Base-by-base conservation (phyloP, 1,140 invertebrate genomes). In the Holcopasites calliopsidis region DNA sequence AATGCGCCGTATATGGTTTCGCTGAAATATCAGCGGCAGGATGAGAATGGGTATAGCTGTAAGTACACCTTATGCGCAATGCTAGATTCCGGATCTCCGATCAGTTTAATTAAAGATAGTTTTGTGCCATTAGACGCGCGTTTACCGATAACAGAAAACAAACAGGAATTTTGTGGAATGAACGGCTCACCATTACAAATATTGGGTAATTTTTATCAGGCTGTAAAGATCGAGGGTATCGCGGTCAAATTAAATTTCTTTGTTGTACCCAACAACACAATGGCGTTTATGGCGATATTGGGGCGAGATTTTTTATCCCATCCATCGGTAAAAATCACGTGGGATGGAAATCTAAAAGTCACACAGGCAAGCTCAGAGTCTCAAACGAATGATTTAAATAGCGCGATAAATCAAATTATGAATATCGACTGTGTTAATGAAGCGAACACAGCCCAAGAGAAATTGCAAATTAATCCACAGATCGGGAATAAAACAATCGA, bases 61-160 rank as follows among this genome's bases (percentile, higher is more conserved):
- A 26, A 52, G 23, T 52, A 52, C 11, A 0, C 49, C 5, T 5
- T 52, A 4, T 8, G 7, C 23, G 49, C 49, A 3, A 64, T 64
- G n/a, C 6, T 64, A 7, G 61, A 64, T 49, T 64, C 28, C 4
- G 61, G 44, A 26, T 64, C 44, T 10, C 61, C 44, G 26, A 64
- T 64, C 28, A 64, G 61, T 21, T 23, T 64, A 3, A 64, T 64
- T 49, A 64, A 33, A 21, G 28, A 28, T 26, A 50, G 16, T 6
- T n/a, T 49, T 0, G 1, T 49, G 33, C 61, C 42, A 1, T 2
- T 5, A 0, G 16, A 47, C 6, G 61, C 28, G 16, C 23, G 49
- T 26, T 26, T 10, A 52, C 23, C 23, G 5, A 10, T 28, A 11
- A 28, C 21, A 1, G 18, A 49, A 3, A 7, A 11, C 1, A 8